Conservation (phyloP, 2,888 invertebrate species). For the Blastobasis lacticolella region DNA sequence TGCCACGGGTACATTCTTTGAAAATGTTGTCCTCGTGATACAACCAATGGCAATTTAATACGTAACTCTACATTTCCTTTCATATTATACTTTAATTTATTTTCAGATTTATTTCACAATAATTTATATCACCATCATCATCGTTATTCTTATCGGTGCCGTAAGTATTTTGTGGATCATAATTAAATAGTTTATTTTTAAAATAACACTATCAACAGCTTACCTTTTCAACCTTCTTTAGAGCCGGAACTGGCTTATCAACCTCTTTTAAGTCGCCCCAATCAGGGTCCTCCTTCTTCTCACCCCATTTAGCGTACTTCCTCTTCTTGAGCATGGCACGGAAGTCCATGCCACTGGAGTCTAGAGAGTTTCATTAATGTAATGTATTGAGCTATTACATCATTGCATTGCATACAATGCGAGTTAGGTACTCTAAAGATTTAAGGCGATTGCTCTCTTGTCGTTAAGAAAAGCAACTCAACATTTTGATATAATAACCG, state of each 20-base stretch:
- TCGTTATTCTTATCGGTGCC: not conserved
- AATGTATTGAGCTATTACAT: no score
- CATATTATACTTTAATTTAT: constrained; percentile 9
- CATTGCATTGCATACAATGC: no score
- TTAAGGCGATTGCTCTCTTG: no score
- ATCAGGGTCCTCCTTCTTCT: constrained; percentile 92
- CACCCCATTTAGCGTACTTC: constrained; percentile 94
- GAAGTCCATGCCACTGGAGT: constrained; percentile 99
- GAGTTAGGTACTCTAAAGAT: not conserved
- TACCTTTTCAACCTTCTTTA: constrained; percentile 97
- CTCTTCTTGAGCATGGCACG: constrained; percentile 97
- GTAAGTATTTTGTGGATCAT: no score
- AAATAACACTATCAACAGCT: constrained; percentile 23
- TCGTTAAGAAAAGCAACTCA: no score
- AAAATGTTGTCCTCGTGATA: no score
- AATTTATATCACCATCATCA: constrained; percentile 53
- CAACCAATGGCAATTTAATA: no score
- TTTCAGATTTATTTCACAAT: constrained; percentile 5
- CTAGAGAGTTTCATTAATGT: constrained; percentile 52
- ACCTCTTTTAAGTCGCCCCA: constrained; percentile 95
- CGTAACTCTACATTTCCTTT: not conserved
- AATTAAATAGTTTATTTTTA: no score
- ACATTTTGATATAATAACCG: not conserved
- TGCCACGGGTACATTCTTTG: no score
- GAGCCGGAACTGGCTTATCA: constrained; percentile 88